Base-by-base conservation (phyloP, 2,888 invertebrate species). In the Cotesia congregata region DNA sequence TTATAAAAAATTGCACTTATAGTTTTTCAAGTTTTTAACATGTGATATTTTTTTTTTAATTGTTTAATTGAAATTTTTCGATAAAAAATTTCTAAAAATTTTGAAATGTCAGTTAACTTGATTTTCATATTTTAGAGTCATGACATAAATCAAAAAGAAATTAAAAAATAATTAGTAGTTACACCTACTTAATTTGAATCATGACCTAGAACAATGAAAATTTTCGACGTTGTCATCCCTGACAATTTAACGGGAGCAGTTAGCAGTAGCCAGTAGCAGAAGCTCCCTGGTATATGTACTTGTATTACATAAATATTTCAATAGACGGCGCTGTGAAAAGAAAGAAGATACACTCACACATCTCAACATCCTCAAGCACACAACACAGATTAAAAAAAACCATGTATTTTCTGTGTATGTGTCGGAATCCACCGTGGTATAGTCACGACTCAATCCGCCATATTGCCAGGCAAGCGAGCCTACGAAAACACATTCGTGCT, bases 401-500 rank as follows among this genome's bases (percentile, higher is more conserved):
- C 50, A 50, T 12, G 3, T 50, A 50, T 50, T 12, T 50, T 9
- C 12, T 50, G 12, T 50, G 50, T 12, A 4, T 50, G 50, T 1
- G 50, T 50, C 50, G 69, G 72, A 17, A 12, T 50, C n/a, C 38
- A 60, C 30, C 38, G 17, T 38, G 65, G 15, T 68, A 62, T 64
- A 30, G 30, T 30, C 30, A 30, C 30, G 41, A 73, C 70, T 69
- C 41, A 30, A 20, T 68, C 38, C 91, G 93, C 93, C 93, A 93
- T 93, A 91, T 93, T 93, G 93, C 90, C 91, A 91, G 91, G 91
- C 7, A 68, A 17, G 79, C 91, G 90, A 91, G 91, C 91, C 91
- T 91, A 88, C 90, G 85, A 89, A 90, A 93, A 92, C 93, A 93
- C 93, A 93, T 92, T 50, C 92, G 92, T 91, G 91, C 92, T 93